Evolutionary conservation across 2,888 invertebrate species (phyloP), one percentile per base, ranked within the genome.

Genomic region (Chouioia cunea): DNA sequence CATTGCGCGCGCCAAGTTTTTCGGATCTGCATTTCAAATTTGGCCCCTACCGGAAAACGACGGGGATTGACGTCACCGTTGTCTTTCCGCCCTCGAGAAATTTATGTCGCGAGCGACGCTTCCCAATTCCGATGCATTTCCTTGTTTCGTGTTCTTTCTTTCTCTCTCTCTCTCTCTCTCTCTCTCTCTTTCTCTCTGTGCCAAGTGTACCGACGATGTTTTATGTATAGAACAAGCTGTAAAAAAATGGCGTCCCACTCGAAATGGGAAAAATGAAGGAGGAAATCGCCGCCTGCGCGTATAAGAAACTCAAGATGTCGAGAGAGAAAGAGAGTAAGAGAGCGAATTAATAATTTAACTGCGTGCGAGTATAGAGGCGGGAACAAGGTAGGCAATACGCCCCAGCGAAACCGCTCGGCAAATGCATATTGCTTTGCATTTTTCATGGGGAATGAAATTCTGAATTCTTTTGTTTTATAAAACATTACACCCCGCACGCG

Each of bases 21-120:
- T 63, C 65, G 70, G 56, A 73, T 73, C 70, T 73, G 70, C 73
- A 73, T 70, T 70, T 70, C 73, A 73, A 60, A 73, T 73, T 64
- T 56, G 63, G 36, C 36, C 36, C 6, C 36, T 4, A 58, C 46
- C 65, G 72, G 71, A 68, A 71, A 68, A 60, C 64, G 64, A 54
- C 67, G 64, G 59, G 60, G 62, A 73, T 69, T 73, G 69, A 70
- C 73, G 65, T 50, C 44, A 47, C 27, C 64, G 71, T 64, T 71
- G 71, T 66, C 66, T 68, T 50, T 58, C 16, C 22, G 12, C 65
- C 44, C 57, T 59, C 56, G 64, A 73, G 67, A 73, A 73, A 36
- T 73, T 73, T 73, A 73, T 73, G 70, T 70, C 53, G 59, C 60
- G 23, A 36, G 52, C 58, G 59, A 59, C 65, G 60, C 60, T 59